These are phyloP conservation scores for Zaprionus camerounensis DNA, from an alignment of 1,140 invertebrate species.

Conservation along the genomic window DNA sequence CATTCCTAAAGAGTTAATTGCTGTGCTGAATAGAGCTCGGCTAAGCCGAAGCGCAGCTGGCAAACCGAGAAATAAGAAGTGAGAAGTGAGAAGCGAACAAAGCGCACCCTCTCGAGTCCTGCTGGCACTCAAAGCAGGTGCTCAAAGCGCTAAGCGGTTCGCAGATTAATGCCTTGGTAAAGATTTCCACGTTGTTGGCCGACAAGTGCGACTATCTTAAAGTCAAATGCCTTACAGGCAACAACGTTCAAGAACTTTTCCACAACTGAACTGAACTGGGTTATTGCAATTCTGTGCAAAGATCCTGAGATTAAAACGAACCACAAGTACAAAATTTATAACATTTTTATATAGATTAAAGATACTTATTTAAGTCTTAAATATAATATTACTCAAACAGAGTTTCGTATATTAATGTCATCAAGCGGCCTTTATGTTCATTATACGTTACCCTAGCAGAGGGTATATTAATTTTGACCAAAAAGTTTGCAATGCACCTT, in stretches of 20 bases:
- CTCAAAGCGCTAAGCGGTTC: slow-evolving; percentile 48
- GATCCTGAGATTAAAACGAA: too few relatives aligned
- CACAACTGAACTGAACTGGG: slow-evolving; percentile 31
- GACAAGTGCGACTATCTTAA: slow-evolving; percentile 11
- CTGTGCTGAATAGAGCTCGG: slow-evolving; percentile 29
- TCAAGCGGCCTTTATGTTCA: too few relatives aligned
- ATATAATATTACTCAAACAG: too few relatives aligned
- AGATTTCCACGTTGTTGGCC: slow-evolving; percentile 68
- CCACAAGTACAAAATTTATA: too few relatives aligned
- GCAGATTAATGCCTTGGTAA: slow-evolving; percentile 61
- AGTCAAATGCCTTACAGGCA: slow-evolving; percentile 41
- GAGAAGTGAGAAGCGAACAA: slow-evolving; percentile 34
- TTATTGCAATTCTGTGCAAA: background rate
- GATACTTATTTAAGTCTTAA: too few relatives aligned
- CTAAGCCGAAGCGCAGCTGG: slow-evolving; percentile 19
- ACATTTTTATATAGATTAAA: too few relatives aligned
- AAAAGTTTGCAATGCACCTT: too few relatives aligned
- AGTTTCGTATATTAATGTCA: too few relatives aligned
- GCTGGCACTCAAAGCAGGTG: slow-evolving; percentile 19
- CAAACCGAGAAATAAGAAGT: background rate
- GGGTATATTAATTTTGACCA: too few relatives aligned
- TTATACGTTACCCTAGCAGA: too few relatives aligned
- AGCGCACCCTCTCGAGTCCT: slow-evolving; percentile 37
- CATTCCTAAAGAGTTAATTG: slow-evolving; percentile 67
- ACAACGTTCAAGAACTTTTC: slow-evolving; percentile 72